Evolutionary conservation across 2,888 invertebrate species (phyloP), one percentile per base, ranked within the genome.

Genomic region (Phengaris arion): DNA sequence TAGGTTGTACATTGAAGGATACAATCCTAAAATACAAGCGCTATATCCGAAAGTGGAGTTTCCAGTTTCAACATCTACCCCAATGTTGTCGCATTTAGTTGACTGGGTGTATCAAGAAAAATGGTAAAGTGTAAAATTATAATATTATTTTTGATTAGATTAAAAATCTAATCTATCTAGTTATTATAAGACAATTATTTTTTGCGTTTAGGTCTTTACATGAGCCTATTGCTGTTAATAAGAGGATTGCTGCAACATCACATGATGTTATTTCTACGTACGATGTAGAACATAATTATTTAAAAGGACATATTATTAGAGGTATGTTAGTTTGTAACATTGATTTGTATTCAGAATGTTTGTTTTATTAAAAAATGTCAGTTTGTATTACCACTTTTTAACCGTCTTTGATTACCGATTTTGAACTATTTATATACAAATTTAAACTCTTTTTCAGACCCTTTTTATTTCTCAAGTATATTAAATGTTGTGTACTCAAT

Each of bases 31-130:
- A 79, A 85, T 97, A 12, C 90, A 95, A 7, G 94, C 94, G 15
- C 86, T 98, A 0, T 98, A 97, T 85, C 96, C 97, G 0, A 86
- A 92, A 74, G 90, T 97, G 0, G 83, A 95, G 73, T 97, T 95
- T 81, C 98, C 98, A 0, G 98, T 98, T 0, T 96, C 97, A 1
- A 94, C 96, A 7, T 96, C 96, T 48, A 98, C 98, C 0, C 96
- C 97, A 0, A 96, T 96, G 93, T 94, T 98, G 70, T 96, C 97
- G 0, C 96, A 97, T 2, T 88, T 96, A 13, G 94, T 98, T 13
- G 94, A 94, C 79, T 98, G 98, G 98, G 96, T 97, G 79, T 98
- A 98, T 81, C 88, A 91, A 2, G 95, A 95, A 75, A 94, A 94
- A 78, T 96, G 96, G 96, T 91, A 82, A 81, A 48, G 48, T 48